Evolutionary conservation across 2,888 invertebrate genomes (phyloP), one percentile per base, ranked within the genome.

Genomic region (Ephialtes manifestator): DNA sequence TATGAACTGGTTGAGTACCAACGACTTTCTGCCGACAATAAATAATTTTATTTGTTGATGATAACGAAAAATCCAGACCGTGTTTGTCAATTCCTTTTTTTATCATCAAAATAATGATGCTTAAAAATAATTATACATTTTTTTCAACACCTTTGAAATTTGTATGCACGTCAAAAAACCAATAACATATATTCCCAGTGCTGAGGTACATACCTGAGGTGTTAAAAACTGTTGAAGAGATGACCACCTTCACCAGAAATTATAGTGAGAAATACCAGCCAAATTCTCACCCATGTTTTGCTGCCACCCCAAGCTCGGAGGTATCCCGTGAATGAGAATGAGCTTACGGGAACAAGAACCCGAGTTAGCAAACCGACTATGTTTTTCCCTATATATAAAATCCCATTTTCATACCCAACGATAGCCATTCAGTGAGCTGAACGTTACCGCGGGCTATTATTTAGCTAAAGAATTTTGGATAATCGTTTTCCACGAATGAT

Each of bases 381-480:
- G 53, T 55, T 55, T 55, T 55, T 55, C 31, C 46, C n/a, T n/a
- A n/a, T n/a, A n/a, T 43, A 20, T 35, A 58, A 31, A 55, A 13
- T 15, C 13, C 13, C 48, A 10, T 46, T 46, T 15, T 46, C n/a
- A 43, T 7, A 18, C 5, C 43, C 10, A 24, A 18, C 53, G 18
- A 35, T 18, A 35, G 10, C n/a, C 18, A 11, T 51, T 8, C 18
- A 18, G 13, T 53, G 18, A 7, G 51, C 10, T 15, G 18, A 11
- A 18, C 11, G 46, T 35, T n/a, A n/a, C 28, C 15, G 18, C 35
- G 55, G 24, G 86, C 80, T 76, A 87, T 87, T 82, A 85, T 85
- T 83, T 86, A 86, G 70, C 51, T 80, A 65, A 71, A 80, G 79
- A 84, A 86, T 83, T 83, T 68, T 31, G 28, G 63, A 75, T 76